Conservation (phyloP, 1,140 invertebrate species). For the Eriocheir sinensis region DNA sequence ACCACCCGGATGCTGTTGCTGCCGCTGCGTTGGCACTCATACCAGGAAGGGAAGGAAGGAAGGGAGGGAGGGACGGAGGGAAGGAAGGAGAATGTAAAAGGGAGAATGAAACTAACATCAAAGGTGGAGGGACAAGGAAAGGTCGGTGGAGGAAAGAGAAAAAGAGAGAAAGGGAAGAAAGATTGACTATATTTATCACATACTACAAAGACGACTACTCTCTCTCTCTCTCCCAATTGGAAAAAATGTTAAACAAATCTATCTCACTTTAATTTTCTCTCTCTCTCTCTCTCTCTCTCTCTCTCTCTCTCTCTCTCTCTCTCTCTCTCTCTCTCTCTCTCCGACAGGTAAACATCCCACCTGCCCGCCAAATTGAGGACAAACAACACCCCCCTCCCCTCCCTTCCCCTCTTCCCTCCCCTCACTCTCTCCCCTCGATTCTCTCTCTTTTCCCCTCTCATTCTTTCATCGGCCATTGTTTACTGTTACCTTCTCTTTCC, state of each 20-base stretch:
- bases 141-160: background rate
- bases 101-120: background rate
- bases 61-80: background rate
- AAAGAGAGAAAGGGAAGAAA: background rate
- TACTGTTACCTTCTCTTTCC: no score
- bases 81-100: background rate
- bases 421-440: slow-evolving; percentile 20
- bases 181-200: background rate
- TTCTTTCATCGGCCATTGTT: background rate
- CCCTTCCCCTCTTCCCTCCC: background rate
- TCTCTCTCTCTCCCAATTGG: slow-evolving; percentile 20
- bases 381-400: background rate
- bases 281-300: background rate
- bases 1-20: no score
- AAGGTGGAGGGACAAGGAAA: background rate
- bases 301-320: no score
- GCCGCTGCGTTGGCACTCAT: background rate
- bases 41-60: background rate
- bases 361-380: slow-evolving; percentile 19
- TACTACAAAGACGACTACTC: background rate
- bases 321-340: background rate
- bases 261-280: no score
- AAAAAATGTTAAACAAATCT: no score
- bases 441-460: slow-evolving; percentile 18
- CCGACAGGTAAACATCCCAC: background rate